Evolutionary conservation across 1,140 invertebrate species (phyloP), one percentile per base, ranked within the genome.

Genomic region (Phenacoccus solenopsis): DNA sequence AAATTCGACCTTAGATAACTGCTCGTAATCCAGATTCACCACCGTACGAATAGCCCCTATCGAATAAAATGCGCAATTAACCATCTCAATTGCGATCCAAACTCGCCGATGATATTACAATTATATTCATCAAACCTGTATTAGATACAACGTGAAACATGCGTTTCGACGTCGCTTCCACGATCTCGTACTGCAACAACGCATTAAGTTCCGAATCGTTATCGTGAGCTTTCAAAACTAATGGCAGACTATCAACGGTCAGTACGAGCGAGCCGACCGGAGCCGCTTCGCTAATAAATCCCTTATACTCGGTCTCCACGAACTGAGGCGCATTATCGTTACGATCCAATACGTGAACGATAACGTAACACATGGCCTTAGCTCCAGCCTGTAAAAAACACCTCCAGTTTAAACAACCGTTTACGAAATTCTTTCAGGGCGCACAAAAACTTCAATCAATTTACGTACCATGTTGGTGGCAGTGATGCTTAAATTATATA

Each of bases 321-420:
- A 94, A 93, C 67, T 80, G 79, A 2, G 94, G 94, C n/a, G 85
- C 79, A 80, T 93, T 94, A 78, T 96, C 94, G 80, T 97, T 91
- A 73, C 82, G 83, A 78, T 91, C 90, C 68, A 90, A 78, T 67
- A 92, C 85, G 77, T 90, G 88, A 20, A 92, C 83, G n/a, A 87
- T 82, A 12, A 91, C 82, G 73, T 82, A 84, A 70, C 87, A 89
- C 1, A 73, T 76, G 0, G 89, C 86, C 21, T 81, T 83, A 12
- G 85, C 85, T 13, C 87, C 86, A 24, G 89, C 87, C 86, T 86
- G 77, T 32, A 75, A 64, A 49, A 30, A 21, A 69, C 13, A 69
- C n/a, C 38, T 16, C 38, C 13, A n/a, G n/a, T n/a, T n/a, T n/a
- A n/a, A n/a, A n/a, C n/a, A n/a, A n/a, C n/a, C n/a, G n/a, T n/a